Evolutionary conservation across 2,888 invertebrate species (phyloP), one percentile per base, ranked within the genome.

Genomic region (Tiliacea aurago): DNA sequence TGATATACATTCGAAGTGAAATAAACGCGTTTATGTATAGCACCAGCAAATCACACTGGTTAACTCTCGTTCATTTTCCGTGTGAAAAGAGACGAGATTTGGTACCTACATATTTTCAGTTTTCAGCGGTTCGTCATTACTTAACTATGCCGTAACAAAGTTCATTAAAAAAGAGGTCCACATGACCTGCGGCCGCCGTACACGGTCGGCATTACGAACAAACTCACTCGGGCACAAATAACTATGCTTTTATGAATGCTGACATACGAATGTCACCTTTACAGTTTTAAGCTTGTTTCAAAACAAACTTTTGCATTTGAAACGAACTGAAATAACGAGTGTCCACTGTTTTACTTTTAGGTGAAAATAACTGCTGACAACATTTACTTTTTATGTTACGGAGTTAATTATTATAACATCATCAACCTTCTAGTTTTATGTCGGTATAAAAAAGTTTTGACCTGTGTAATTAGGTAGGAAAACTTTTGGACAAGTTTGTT

Each of bases 271-370:
- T 55, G 73, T 82, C 83, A 82, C 64, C 23, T 62, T 64, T 64
- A 37, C 45, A 68, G 33, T 53, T 72, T 76, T 45, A 33, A 53
- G 56, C 43, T 76, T 71, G 82, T 82, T 82, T 56, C 23, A 33
- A 28, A 80, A 80, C 83, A 78, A 80, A 80, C 78, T 80, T 80
- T 73, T 66, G 33, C 78, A 78, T 78, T 72, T 82, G 47, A 53
- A 82, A 78, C 67, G 56, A 61, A 67, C 78, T 66, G 37, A 43
- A 78, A 49, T 77, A 70, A 67, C 55, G 37, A 49, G 63, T 63
- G 82, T 47, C 55, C 58, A 41, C 41, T 23, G 59, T 37, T 62
- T 43, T 45, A 47, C 45, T 45, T 55, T 75, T 43, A 37, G 28
- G 23, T 45, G 37, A 55, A 63, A 55, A 56, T 76, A 58, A 66